Evolutionary conservation across 2,888 invertebrate species (phyloP).

Genomic region (Eupithecia subumbrata): DNA sequence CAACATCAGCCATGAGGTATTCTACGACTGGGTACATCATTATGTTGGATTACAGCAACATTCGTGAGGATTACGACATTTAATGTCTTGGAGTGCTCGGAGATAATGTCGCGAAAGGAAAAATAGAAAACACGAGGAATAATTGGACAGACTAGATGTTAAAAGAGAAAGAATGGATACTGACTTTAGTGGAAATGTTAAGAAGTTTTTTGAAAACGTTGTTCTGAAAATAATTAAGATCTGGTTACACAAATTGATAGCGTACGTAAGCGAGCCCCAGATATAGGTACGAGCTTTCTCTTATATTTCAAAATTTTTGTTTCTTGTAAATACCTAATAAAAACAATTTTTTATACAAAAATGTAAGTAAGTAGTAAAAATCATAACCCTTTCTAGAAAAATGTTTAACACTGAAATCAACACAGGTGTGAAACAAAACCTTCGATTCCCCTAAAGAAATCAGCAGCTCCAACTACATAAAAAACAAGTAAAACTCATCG

Average conservation of each 20-base stretch:
- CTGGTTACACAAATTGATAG: background rate
- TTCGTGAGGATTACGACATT: slow-evolving; percentile 14
- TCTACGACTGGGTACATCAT: slow-evolving; percentile 4
- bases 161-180: slow-evolving; percentile 1
- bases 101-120: slow-evolving; percentile 17
- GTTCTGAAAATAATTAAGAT: background rate
- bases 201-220: background rate
- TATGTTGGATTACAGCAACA: slow-evolving; percentile 11
- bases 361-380: background rate
- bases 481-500: slow-evolving; percentile 8
- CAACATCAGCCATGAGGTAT: slow-evolving; percentile 1
- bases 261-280: background rate
- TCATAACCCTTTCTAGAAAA: background rate
- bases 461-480: slow-evolving; percentile 3
- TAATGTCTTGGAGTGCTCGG: slow-evolving; percentile 1
- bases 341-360: too few relatives aligned
- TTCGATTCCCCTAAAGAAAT: background rate
- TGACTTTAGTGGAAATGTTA: background rate
- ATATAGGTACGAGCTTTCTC: background rate
- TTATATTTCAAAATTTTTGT: background rate
- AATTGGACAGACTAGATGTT: slow-evolving; percentile 5
- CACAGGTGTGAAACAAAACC: background rate
- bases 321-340: background rate
- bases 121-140: slow-evolving; percentile 4
- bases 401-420: background rate